phyloP scores from a whole-genome alignment of 92 coral and sea anemone genomes.

The Pocillopora meandrina region DNA sequence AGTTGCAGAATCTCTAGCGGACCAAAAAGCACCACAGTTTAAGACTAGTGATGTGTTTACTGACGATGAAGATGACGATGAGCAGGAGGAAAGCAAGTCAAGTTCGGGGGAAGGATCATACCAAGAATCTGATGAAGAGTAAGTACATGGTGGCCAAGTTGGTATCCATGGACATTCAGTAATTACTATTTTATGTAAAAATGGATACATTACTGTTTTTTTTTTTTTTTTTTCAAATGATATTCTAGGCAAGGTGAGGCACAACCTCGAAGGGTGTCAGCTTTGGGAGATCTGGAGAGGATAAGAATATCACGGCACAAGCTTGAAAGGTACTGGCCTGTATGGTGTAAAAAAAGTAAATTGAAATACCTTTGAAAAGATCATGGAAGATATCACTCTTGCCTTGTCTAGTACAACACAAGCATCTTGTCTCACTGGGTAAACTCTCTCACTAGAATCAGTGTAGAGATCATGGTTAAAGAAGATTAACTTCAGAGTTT shows the following conservation, averaged over 20 bases:
- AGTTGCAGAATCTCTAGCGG: slow-evolving; percentile 82
- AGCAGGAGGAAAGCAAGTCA: slow-evolving; percentile 89
- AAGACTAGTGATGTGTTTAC: slow-evolving; percentile 94
- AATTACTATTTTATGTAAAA: too few relatives aligned
- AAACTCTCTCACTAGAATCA: too few relatives aligned
- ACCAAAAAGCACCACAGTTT: slow-evolving; percentile 86
- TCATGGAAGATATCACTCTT: too few relatives aligned
- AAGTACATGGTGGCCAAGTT: slow-evolving; percentile 7
- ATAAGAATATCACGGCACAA: slow-evolving; percentile 92
- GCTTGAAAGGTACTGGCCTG: slow-evolving; percentile 73
- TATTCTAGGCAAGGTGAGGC: slow-evolving; percentile 52
- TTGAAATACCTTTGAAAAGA: too few relatives aligned
- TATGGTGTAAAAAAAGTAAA: not conserved
- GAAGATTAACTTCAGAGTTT: too few relatives aligned
- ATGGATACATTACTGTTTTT: not conserved
- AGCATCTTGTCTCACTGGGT: too few relatives aligned
- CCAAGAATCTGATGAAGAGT: slow-evolving; percentile 90
- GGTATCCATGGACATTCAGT: too few relatives aligned
- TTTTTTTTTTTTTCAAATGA: not conserved
- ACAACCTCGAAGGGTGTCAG: slow-evolving; percentile 61
- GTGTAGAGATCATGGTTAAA: too few relatives aligned
- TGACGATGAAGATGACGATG: slow-evolving; percentile 98
- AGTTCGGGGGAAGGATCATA: slow-evolving; percentile 81
- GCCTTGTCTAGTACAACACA: too few relatives aligned
- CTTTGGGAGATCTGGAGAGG: slow-evolving; percentile 86